Evolutionary conservation across 2,888 invertebrate species (phyloP), one percentile per base, ranked within the genome.

Genomic region (Melolontha melolontha): DNA sequence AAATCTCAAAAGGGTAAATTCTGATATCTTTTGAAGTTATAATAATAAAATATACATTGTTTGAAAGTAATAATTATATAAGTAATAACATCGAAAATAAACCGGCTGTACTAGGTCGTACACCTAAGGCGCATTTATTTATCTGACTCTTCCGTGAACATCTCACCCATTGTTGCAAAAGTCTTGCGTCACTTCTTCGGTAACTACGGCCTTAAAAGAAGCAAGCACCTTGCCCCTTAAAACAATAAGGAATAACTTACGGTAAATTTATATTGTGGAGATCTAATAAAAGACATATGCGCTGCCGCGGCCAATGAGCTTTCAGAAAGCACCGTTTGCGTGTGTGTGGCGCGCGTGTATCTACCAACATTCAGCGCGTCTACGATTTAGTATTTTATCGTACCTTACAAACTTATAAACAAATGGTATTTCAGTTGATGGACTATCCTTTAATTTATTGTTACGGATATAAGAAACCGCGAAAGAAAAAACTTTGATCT

Each of bases 281-380:
- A 68, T 67, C 71, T 71, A 66, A 59, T 71, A 70, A 69, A 66
- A 71, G 73, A 70, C 73, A 72, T 73, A 72, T 72, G 74, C 73
- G 68, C 64, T 59, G 69, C 62, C 66, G 50, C 69, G 63, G 63
- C 74, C 74, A 75, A 75, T 75, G 71, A 71, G 72, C 64, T 71
- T 67, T 49, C 62, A 67, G 72, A 71, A 72, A 68, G 67, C 67
- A 64, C 69, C 68, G 69, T 63, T 71, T 73, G 75, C 72, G 73
- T 73, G 75, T 70, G 70, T 74, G 71, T 71, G 70, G 70, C 70
- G 71, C 72, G 66, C 70, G 67, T 68, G 69, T 70, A 66, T 29
- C 59, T 12, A 47, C 47, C 59, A 47, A 59, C 59, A 59, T 59
- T 59, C 59, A 47, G 59, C 59, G 59, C 59, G 59, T 59, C 59